Evolutionary conservation across 2,797 vertebrate species (phyloP), one percentile per base, ranked within the genome.

Genomic region (Morelia viridis): DNA sequence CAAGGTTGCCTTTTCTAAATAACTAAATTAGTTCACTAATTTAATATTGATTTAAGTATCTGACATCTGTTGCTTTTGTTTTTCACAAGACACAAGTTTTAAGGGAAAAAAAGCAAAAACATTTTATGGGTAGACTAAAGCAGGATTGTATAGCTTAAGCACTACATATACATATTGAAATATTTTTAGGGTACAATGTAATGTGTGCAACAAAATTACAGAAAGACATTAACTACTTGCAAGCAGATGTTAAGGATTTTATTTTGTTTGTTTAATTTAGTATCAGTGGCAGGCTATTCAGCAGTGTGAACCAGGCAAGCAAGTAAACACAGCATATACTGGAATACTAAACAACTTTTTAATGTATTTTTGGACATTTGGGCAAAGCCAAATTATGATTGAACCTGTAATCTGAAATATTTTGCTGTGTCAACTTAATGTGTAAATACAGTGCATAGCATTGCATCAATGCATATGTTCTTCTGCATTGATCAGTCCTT

Each of bases 41-140:
- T 76, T 92, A 89, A 88, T 94, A 90, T 91, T 93, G 71, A 92
- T 90, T 89, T 90, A 80, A 22, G 68, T 58, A 26, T 89, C 80
- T 85, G 19, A n/a, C 87, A 68, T 89, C 56, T 85, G 26, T 46
- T 80, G 41, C 46, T 80, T 80, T 46, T 80, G 53, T 31, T 46
- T 31, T 76, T 62, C 50, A 61, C 28, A 71, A 86, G 53, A 58
- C n/a, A 11, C 4, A 0, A 13, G 11, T 86, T 58, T 9, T 86
- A 46, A 91, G 6, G 0, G 9, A 86, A 71, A 86, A 53, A 19
- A 24, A 7, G 28, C 50, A 24, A 80, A 46, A 91, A 68, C 62
- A 58, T 68, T 86, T 91, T 86, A 64, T 68, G 61, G 12, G 50
- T 11, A 24, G 17, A 53, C 4, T 6, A 68, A 68, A 65, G 46